Evolutionary conservation across 2,888 invertebrate genomes (phyloP).

Genomic region (Drosophila histrio): DNA sequence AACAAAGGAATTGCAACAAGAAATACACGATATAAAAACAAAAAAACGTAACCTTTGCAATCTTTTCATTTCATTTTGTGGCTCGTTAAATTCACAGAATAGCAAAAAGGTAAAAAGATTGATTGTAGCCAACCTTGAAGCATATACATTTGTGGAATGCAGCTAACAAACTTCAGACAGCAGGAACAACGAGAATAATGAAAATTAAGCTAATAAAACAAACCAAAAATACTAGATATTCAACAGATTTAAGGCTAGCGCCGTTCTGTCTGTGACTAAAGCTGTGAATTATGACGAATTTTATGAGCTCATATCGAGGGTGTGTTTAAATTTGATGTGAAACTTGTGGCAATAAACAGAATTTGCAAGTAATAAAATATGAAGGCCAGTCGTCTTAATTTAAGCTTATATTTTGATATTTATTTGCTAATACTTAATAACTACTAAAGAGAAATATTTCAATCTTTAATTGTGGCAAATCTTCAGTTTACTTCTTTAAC

Average conservation of each 20-base stretch:
- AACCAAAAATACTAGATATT: conserved; percentile 3
- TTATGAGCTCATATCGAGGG: conserved; percentile 13
- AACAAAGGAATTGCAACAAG: conserved; percentile 50
- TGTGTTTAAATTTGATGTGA: conserved; percentile 10
- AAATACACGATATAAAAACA: conserved; percentile 32
- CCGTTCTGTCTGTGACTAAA: conserved; percentile 26
- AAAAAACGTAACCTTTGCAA: conserved; percentile 54
- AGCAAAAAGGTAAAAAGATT: conserved; percentile 25
- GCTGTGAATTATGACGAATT: conserved; percentile 30
- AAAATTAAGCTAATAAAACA: conserved; percentile 10
- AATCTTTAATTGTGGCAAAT: not conserved
- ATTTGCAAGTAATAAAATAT: not conserved
- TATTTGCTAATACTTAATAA: not conserved
- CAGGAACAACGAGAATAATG: conserved; percentile 7
- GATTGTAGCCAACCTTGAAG: conserved; percentile 61
- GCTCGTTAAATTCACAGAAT: conserved; percentile 53
- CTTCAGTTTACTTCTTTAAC: not conserved
- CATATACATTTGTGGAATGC: conserved; percentile 50
- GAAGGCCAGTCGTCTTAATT: no score
- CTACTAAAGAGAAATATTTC: not conserved
- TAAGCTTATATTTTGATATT: no score
- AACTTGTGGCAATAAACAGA: conserved; percentile 1
- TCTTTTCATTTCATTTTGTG: conserved; percentile 48
- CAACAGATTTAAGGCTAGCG: conserved; percentile 24
- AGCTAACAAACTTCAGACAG: conserved; percentile 30